These are phyloP conservation scores for Cantharis rustica DNA, from an alignment of 2,888 invertebrate species.

Conservation along the genomic window DNA sequence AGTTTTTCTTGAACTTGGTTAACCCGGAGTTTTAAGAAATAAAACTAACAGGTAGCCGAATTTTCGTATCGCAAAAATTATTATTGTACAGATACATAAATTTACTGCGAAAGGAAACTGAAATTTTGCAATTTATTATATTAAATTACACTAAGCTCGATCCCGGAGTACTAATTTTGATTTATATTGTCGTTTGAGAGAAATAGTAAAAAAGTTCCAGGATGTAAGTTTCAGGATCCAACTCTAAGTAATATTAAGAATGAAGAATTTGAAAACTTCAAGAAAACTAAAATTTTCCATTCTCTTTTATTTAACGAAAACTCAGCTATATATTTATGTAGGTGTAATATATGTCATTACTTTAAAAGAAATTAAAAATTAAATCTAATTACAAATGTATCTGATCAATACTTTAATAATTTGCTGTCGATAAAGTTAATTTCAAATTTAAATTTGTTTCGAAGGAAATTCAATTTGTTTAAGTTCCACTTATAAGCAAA, in stretches of 20 bases:
- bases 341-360: background rate
- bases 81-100: too few species aligned
- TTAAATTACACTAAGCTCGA: background rate
- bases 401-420: background rate
- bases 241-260: background rate
- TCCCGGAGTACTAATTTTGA: background rate
- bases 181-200: background rate
- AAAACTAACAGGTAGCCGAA: too few species aligned
- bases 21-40: too few species aligned
- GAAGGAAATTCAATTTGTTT: background rate
- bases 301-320: background rate
- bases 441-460: background rate
- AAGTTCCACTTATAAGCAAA: background rate
- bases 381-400: background rate
- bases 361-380: background rate
- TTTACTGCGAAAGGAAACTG: background rate
- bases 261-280: background rate
- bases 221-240: background rate
- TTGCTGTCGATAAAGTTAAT: background rate
- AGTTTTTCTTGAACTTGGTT: too few species aligned
- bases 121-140: background rate
- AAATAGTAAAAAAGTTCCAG: background rate
- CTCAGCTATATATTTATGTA: too few species aligned
- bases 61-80: too few species aligned
- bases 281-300: background rate